These are phyloP conservation scores for Xiphophorus birchmanni DNA, from an alignment of 2,797 vertebrate species.

Conservation along the genomic window DNA sequence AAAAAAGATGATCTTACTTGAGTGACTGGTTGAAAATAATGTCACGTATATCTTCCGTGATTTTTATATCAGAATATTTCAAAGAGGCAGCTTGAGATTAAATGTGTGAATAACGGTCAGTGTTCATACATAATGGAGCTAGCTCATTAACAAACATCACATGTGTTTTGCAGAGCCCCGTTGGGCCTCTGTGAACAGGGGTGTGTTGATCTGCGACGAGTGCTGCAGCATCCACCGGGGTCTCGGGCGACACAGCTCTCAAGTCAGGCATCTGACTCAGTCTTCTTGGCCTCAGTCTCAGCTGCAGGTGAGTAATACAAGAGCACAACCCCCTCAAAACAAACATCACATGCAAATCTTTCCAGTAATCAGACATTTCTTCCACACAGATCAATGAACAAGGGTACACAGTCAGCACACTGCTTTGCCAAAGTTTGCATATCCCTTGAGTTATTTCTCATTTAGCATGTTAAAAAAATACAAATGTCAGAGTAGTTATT, in stretches of 20 bases:
- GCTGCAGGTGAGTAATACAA: constrained; percentile 86
- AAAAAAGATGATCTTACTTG: neutral
- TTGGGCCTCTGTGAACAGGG: constrained; percentile 96
- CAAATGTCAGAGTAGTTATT: neutral
- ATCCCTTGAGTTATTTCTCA: neutral
- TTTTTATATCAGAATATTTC: neutral
- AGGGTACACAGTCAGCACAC: neutral
- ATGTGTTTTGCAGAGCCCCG: constrained; percentile 84
- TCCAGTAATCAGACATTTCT: neutral
- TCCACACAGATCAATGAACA: neutral
- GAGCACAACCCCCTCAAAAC: neutral
- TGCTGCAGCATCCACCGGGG: constrained; percentile 98
- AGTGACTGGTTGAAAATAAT: neutral
- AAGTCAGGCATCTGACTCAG: constrained; percentile 95
- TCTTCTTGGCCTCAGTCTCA: constrained; percentile 91
- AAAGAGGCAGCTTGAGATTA: neutral
- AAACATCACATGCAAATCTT: neutral
- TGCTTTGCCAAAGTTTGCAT: neutral
- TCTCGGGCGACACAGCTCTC: constrained; percentile 96
- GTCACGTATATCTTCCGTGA: neutral
- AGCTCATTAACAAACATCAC: neutral
- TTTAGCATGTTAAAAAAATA: neutral
- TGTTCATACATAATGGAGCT: neutral
- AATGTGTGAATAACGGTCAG: neutral
- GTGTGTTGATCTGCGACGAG: constrained; percentile 95